Conservation (phyloP, 2,888 invertebrate genomes). For the Rutpela maculata region DNA sequence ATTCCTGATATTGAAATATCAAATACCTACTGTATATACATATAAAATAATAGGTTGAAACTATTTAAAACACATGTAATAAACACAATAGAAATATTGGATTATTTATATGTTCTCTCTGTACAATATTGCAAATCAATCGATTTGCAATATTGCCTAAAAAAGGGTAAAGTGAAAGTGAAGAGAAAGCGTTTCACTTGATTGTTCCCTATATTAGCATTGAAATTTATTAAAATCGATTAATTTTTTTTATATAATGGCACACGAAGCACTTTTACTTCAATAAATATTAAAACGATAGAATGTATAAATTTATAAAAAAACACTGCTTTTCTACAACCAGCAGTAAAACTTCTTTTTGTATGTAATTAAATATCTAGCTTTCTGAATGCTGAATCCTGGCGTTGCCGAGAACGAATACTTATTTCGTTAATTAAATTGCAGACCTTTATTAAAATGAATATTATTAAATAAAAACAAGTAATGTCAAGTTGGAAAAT, state of each 20-base stretch:
- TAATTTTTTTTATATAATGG: not conserved
- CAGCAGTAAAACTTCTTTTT: not conserved
- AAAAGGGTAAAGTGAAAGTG: slow-evolving; percentile 23
- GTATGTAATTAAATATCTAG: too few species aligned
- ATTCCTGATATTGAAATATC: too few species aligned
- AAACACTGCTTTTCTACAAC: not conserved
- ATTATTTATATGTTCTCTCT: not conserved
- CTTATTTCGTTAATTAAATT: too few species aligned
- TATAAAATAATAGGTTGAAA: too few species aligned
- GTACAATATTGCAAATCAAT: not conserved
- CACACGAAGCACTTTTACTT: not conserved
- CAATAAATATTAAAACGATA: not conserved
- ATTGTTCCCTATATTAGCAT: not conserved
- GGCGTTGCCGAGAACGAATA: too few species aligned
- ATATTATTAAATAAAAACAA: too few species aligned
- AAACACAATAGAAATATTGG: not conserved
- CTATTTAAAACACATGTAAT: too few species aligned
- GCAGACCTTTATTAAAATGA: too few species aligned
- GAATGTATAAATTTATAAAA: not conserved
- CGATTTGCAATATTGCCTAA: slow-evolving; percentile 10
- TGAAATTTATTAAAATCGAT: slow-evolving; percentile 12
- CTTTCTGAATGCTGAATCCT: too few species aligned
- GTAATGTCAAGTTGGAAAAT: too few species aligned
- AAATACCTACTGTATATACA: too few species aligned
- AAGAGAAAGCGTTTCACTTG: slow-evolving; percentile 30